A percentile compares a stretch with the other conserved stretches of the same genome.
Evolutionary conservation across 2,888 invertebrate species (phyloP).

Genomic region (Philonicus albiceps): DNA sequence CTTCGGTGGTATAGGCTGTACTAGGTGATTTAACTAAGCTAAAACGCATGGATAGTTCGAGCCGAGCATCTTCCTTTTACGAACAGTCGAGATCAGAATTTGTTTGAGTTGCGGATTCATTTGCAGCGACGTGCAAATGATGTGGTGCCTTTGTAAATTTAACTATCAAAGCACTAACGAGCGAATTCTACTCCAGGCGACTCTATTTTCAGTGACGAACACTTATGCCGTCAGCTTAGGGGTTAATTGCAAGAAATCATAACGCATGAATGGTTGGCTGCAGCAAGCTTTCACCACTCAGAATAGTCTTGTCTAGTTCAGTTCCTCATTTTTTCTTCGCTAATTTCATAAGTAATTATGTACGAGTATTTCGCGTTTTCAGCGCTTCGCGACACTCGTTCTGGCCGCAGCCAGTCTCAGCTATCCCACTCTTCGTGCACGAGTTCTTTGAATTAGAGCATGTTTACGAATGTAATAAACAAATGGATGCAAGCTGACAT

Average conservation of each 20-base stretch:
- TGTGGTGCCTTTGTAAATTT: not conserved
- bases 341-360: not conserved
- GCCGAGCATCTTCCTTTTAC: not conserved
- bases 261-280: not conserved
- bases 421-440: not conserved
- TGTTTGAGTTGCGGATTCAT: not conserved
- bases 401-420: not conserved
- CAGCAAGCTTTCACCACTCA: not conserved
- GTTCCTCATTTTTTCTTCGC: not conserved
- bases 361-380: not conserved
- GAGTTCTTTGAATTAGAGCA: not conserved
- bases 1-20: not conserved
- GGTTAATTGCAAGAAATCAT: not conserved
- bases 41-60: not conserved
- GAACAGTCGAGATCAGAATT: not conserved
- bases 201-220: not conserved
- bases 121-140: not conserved
- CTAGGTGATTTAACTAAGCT: not conserved
- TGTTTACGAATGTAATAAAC: not conserved
- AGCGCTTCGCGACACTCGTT: not conserved
- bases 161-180: not conserved
- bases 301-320: not conserved
- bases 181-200: not conserved
- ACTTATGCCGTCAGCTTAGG: not conserved
- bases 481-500: not conserved